Percentiles rank a stretch among this genome's conserved stretches.
Evolutionary conservation across 2,888 invertebrate species (phyloP).

Genomic region (Drosophila antonietae): DNA sequence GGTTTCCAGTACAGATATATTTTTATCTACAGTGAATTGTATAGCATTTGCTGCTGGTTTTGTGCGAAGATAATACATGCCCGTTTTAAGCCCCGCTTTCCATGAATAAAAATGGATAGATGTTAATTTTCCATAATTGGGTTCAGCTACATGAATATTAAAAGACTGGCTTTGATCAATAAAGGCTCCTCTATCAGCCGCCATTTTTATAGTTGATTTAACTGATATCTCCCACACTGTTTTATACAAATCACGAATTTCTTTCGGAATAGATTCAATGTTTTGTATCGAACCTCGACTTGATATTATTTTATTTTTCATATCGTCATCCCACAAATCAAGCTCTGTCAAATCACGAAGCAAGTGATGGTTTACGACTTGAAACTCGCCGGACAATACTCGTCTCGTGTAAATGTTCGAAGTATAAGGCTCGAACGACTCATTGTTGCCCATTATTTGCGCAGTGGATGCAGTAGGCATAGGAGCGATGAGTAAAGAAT

Average conservation of each 20-base stretch:
- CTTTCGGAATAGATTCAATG: slow-evolving; percentile 92
- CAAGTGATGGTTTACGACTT: slow-evolving; percentile 98
- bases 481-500: slow-evolving; percentile 96
- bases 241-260: slow-evolving; percentile 95
- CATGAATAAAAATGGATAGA: slow-evolving; percentile 99
- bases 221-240: slow-evolving; percentile 99
- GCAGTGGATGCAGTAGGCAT: slow-evolving; percentile 99
- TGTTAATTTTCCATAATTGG: slow-evolving; percentile 96
- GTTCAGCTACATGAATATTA: slow-evolving; percentile 98
- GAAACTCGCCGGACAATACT: slow-evolving; percentile 97
- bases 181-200: slow-evolving; percentile 98
- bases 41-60: slow-evolving; percentile 98
- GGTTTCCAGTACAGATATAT: slow-evolving; percentile 85
- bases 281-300: slow-evolving; percentile 96
- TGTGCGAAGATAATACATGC: slow-evolving; percentile 99
- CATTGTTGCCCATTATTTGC: slow-evolving; percentile 99
- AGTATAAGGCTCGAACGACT: slow-evolving; percentile 99
- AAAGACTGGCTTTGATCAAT: slow-evolving; percentile 99
- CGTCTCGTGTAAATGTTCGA: slow-evolving; percentile 97
- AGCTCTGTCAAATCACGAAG: slow-evolving; percentile 95
- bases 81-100: slow-evolving; percentile 98
- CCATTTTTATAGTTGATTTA: slow-evolving; percentile 96
- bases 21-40: slow-evolving; percentile 98
- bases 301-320: slow-evolving; percentile 97
- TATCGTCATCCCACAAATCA: slow-evolving; percentile 96